Conservation (phyloP, 2,797 vertebrate genomes). For the Xyrichtys novacula region DNA sequence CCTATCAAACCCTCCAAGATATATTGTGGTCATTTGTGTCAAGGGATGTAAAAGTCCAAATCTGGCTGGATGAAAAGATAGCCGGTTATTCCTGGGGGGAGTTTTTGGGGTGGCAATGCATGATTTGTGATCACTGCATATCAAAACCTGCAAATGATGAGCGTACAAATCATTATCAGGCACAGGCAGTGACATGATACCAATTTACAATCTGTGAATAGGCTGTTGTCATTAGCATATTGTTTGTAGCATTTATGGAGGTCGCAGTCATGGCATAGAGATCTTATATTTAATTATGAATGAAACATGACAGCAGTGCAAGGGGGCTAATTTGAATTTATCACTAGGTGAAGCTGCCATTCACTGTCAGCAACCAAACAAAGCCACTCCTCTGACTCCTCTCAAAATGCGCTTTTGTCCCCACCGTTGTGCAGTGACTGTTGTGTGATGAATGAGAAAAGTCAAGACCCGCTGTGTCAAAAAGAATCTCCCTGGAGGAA, state of each 20-base stretch:
- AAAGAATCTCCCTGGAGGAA: constrained; percentile 65
- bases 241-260: not conserved
- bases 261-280: not conserved
- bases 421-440: constrained; percentile 28
- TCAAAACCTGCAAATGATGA: constrained; percentile 14
- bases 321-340: not conserved
- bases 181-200: not conserved
- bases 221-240: not conserved
- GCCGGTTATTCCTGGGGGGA: constrained; percentile 17
- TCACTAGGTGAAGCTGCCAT: not conserved
- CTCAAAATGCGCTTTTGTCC: constrained; percentile 35
- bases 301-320: not conserved
- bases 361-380: constrained; percentile 25
- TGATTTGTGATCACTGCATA: constrained; percentile 16
- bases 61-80: constrained; percentile 12
- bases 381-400: constrained; percentile 15
- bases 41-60: constrained; percentile 12
- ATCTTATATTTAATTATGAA: not conserved
- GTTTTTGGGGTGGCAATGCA: not conserved
- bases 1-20: constrained; percentile 18
- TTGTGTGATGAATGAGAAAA: constrained; percentile 69
- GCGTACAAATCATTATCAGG: not conserved
- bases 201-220: not conserved
- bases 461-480: constrained; percentile 67
- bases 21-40: constrained; percentile 26